phyloP scores from a whole-genome alignment of 2,888 invertebrate species.

The Metellina segmentata region DNA sequence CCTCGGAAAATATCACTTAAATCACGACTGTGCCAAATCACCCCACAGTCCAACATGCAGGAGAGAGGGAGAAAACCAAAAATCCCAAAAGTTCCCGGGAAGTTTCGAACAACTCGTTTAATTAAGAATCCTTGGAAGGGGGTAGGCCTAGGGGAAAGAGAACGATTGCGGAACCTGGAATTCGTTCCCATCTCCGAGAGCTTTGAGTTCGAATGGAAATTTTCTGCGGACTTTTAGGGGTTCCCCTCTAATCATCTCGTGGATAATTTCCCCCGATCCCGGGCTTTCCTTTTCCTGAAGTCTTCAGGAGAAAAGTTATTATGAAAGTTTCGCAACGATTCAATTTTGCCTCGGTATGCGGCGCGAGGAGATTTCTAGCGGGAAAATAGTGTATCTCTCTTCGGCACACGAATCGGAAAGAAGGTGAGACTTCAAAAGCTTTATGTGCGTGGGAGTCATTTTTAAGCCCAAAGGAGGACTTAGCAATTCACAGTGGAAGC shows the following conservation, averaged over 20 bases:
- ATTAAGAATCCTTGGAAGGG: constrained; percentile 25
- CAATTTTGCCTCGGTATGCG: constrained; percentile 8
- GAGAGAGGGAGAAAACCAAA: constrained; percentile 12
- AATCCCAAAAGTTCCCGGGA: constrained; percentile 19
- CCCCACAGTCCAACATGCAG: constrained; percentile 14
- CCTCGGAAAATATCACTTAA: not conserved
- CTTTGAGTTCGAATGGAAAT: constrained; percentile 27
- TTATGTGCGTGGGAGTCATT: constrained; percentile 7
- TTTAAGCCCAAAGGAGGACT: constrained; percentile 6
- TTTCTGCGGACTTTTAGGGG: constrained; percentile 41
- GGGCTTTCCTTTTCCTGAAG: not conserved
- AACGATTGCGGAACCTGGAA: constrained; percentile 18
- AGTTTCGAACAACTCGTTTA: constrained; percentile 39
- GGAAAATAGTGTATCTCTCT: not conserved
- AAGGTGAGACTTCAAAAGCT: constrained; percentile 30
- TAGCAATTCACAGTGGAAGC: not conserved
- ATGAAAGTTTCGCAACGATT: constrained; percentile 57
- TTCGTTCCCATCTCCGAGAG: not conserved
- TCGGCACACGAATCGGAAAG: not conserved
- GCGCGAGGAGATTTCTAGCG: not conserved
- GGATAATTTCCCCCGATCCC: constrained; percentile 41
- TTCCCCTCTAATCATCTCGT: constrained; percentile 45
- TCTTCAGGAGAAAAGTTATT: constrained; percentile 38
- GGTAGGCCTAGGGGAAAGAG: constrained; percentile 18
- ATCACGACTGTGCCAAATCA: not conserved